phyloP scores from a whole-genome alignment of 2,888 invertebrate genomes.

The Polydesmus complanatus region DNA sequence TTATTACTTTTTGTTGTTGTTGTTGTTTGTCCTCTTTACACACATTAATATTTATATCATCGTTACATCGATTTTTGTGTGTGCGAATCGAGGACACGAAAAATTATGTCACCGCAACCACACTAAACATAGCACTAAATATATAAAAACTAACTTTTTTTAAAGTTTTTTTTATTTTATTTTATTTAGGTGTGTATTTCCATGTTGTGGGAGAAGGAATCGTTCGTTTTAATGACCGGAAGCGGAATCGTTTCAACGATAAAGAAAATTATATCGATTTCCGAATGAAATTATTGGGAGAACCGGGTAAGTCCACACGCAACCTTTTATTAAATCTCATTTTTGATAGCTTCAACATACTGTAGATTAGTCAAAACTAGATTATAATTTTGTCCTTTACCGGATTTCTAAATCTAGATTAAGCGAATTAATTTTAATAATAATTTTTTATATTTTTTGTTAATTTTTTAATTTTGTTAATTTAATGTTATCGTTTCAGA shows the following conservation, averaged over 20 bases:
- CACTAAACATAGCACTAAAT: not conserved
- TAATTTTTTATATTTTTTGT: not conserved
- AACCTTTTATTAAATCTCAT: too few species aligned
- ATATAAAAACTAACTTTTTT: not conserved
- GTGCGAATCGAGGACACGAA: not conserved
- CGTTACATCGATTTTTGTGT: not conserved
- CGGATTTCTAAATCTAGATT: not conserved
- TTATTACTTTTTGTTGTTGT: not conserved
- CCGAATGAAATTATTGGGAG: constrained; percentile 78
- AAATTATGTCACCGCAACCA: not conserved
- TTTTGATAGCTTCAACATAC: too few species aligned
- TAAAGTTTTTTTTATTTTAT: constrained; percentile 1
- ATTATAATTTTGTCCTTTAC: too few species aligned
- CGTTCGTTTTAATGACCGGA: constrained; percentile 65
- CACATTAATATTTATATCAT: not conserved
- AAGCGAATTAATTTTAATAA: not conserved
- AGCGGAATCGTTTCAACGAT: constrained; percentile 73
- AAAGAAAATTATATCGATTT: constrained; percentile 92
- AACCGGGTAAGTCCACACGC: constrained; percentile 47
- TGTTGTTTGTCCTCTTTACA: not conserved
- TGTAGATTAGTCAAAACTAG: too few species aligned
- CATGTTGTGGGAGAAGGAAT: constrained; percentile 90
- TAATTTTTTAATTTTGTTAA: not conserved
- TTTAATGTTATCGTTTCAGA: too few species aligned
- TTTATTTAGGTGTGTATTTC: constrained; percentile 64